Evolutionary conservation across 2,797 vertebrate genomes (phyloP), one percentile per base, ranked within the genome.

Genomic region (Craterocephalus amniculus): DNA sequence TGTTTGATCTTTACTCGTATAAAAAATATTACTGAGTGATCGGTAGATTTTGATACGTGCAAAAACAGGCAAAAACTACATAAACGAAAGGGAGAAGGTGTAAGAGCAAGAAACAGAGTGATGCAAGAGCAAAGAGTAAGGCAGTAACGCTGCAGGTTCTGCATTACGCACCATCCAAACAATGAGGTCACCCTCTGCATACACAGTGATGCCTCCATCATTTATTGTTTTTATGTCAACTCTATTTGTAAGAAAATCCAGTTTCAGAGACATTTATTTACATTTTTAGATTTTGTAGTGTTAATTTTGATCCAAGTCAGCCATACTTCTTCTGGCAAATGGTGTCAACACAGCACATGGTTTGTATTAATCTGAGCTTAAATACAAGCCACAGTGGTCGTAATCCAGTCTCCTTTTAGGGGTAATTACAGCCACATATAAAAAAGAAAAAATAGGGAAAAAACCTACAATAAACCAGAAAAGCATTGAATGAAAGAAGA

Each of bases 61-160:
- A 51, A 49, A 26, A 40, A 72, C 8, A 57, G 22, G 45, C 18
- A 77, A 1, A 49, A n/a, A 24, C 31, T 18, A 63, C 35, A 52
- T 4, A 24, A 61, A 65, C 20, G 3, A 56, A 56, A 67, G 58
- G 4, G 1, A 38, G 38, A 70, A 55, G 43, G 63, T 57, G 57
- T 18, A 27, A 54, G 24, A 52, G 14, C 40, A 54, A n/a, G 72
- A 69, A 55, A 54, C 57, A 58, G 64, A 76, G 51, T 91, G 90
- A 91, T 88, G 88, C 83, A 89, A 91, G 70, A 80, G 74, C 40
- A 31, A 77, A 72, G 4, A 58, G 38, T 64, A 63, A 58, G 48
- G 78, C 58, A 55, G 87, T 24, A 89, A 89, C n/a, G 14, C 82
- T 81, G 79, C 76, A 81, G 80, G 66, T 81, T 79, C 68, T 63